phyloP scores from a whole-genome alignment of 2,113 vertebrate genomes.

The Aix galericulata region DNA sequence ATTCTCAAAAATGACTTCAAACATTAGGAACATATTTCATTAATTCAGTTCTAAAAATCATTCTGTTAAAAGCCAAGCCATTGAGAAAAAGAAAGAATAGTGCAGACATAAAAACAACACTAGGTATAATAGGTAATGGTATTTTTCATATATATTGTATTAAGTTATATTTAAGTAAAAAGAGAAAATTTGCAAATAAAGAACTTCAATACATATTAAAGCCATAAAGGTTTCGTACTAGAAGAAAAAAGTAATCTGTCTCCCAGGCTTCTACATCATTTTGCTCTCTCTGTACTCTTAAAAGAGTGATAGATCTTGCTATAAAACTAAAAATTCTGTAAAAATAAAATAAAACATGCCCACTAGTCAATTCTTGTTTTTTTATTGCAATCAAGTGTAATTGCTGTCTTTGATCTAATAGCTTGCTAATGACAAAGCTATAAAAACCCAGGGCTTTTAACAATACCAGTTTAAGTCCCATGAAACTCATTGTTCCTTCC shows the following conservation, averaged over 20 bases:
- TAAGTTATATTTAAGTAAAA: neutral
- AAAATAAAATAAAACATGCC: neutral
- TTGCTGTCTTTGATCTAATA: neutral
- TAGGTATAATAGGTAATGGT: neutral
- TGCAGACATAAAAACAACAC: neutral
- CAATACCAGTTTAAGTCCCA: neutral
- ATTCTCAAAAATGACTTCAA: neutral
- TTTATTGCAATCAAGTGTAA: neutral
- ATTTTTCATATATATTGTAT: neutral
- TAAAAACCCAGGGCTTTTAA: neutral
- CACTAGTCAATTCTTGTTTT: neutral
- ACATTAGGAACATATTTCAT: neutral
- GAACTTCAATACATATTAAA: neutral
- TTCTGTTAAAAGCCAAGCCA: neutral
- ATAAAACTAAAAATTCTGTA: neutral
- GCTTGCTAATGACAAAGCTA: neutral
- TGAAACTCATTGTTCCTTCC: neutral
- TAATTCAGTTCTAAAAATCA: neutral
- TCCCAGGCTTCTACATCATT: neutral
- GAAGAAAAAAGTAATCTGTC: neutral
- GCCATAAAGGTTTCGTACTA: neutral
- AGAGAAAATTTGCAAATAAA: neutral
- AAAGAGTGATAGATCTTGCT: neutral
- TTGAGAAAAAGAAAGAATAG: neutral
- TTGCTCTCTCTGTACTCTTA: neutral